Evolutionary conservation across 1,140 invertebrate genomes (phyloP).

Genomic region (Eurosta solidaginis): DNA sequence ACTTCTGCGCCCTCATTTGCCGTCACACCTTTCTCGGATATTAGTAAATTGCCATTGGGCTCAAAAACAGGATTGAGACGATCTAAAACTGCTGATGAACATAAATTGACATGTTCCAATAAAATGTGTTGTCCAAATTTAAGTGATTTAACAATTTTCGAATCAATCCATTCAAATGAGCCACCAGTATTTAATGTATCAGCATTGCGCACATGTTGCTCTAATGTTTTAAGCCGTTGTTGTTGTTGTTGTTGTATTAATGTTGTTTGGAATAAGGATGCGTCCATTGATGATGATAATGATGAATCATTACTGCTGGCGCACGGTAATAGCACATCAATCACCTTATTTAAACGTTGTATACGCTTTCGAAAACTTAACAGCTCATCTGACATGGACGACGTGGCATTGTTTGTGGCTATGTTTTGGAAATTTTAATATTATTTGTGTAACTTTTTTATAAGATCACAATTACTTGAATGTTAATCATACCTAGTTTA

Average conservation of each 20-base stretch:
- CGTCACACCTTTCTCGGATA: constrained; percentile 89
- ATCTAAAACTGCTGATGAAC: constrained; percentile 94
- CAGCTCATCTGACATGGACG: constrained; percentile 40
- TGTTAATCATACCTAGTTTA: constrained; percentile 41
- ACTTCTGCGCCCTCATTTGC: constrained; percentile 71
- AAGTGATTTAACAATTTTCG: constrained; percentile 77
- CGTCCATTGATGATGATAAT: not conserved
- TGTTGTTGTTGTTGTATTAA: constrained; percentile 36
- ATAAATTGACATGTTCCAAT: constrained; percentile 96
- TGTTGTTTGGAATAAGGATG: not conserved
- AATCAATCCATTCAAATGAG: constrained; percentile 98
- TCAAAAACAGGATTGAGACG: constrained; percentile 94
- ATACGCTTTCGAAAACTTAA: constrained; percentile 43
- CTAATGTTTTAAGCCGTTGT: constrained; percentile 35
- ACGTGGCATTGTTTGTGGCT: not conserved
- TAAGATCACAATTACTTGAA: not conserved
- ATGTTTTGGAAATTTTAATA: not conserved
- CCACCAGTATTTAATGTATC: constrained; percentile 76
- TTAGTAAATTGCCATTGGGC: constrained; percentile 83
- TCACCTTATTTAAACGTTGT: constrained; percentile 37
- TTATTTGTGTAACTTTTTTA: no score
- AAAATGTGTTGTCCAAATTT: constrained; percentile 54
- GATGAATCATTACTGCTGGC: not conserved
- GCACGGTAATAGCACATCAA: constrained; percentile 32
- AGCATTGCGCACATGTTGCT: constrained; percentile 56